Conservation (phyloP, 2,113 vertebrate species). For the Albula glossodonta region DNA sequence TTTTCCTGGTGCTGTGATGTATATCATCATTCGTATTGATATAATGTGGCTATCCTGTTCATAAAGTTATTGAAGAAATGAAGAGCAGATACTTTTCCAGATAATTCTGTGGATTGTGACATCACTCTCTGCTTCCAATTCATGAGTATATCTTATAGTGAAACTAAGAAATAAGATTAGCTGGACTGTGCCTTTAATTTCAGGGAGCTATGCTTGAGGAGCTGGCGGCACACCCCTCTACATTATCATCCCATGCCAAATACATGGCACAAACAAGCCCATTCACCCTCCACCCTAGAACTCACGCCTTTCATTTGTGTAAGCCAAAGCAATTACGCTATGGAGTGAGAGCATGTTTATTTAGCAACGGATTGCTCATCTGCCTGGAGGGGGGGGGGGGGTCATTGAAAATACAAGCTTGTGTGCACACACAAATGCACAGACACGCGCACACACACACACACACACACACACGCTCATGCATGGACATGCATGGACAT, state of each 20-base stretch:
- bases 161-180: too few species aligned
- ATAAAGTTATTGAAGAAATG: too few species aligned
- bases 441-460: not conserved
- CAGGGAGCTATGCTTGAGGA: too few species aligned
- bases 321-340: not conserved
- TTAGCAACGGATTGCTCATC: not conserved
- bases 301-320: not conserved
- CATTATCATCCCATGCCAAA: not conserved
- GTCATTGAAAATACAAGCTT: not conserved
- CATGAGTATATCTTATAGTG: too few species aligned
- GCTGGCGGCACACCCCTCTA: not conserved
- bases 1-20: too few species aligned
- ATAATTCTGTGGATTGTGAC: too few species aligned
- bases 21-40: too few species aligned
- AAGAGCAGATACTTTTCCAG: too few species aligned
- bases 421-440: not conserved
- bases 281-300: not conserved
- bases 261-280: not conserved
- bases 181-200: too few species aligned
- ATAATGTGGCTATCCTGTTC: too few species aligned
- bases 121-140: too few species aligned
- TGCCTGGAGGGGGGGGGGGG: not conserved
- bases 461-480: not conserved
- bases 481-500: not conserved
- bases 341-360: not conserved